A percentile compares a stretch with the other conserved stretches of the same genome.
These are phyloP conservation scores for Peromyscus attwateri DNA, from an alignment of 2,797 vertebrate genomes.

Conservation along the genomic window DNA sequence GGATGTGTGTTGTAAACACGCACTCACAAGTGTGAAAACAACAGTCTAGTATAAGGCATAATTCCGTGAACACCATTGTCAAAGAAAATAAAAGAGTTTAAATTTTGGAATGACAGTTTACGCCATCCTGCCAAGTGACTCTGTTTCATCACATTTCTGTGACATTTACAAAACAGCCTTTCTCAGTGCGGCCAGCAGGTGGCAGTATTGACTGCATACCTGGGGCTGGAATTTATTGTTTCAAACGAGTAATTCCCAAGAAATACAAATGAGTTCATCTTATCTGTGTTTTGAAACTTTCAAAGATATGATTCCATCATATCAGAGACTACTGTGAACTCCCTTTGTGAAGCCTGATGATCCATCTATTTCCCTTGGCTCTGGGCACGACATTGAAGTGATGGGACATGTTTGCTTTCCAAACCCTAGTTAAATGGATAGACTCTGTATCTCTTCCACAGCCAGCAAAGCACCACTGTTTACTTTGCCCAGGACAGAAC, in stretches of 20 bases:
- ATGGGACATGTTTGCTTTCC: constrained; percentile 73
- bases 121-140: neutral
- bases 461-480: constrained; percentile 71
- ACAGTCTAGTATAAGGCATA: neutral
- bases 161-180: constrained; percentile 20
- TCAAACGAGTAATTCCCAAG: constrained; percentile 83
- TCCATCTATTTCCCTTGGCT: constrained; percentile 84
- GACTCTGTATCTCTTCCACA: constrained; percentile 62
- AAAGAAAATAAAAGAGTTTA: constrained; percentile 1
- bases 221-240: constrained; percentile 59
- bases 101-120: neutral
- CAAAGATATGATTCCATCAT: constrained; percentile 80
- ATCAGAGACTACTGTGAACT: constrained; percentile 77
- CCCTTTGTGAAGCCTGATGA: constrained; percentile 81
- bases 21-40: neutral
- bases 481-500: constrained; percentile 47
- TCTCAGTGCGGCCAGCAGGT: constrained; percentile 84
- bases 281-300: constrained; percentile 87
- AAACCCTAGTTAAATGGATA: constrained; percentile 44
- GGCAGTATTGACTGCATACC: constrained; percentile 85
- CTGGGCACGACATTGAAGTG: constrained; percentile 43
- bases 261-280: constrained; percentile 84
- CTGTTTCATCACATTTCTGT: neutral
- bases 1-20: neutral
- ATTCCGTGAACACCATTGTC: neutral